Evolutionary conservation across 2,888 invertebrate species (phyloP).

Genomic region (Cynaeus angustus): DNA sequence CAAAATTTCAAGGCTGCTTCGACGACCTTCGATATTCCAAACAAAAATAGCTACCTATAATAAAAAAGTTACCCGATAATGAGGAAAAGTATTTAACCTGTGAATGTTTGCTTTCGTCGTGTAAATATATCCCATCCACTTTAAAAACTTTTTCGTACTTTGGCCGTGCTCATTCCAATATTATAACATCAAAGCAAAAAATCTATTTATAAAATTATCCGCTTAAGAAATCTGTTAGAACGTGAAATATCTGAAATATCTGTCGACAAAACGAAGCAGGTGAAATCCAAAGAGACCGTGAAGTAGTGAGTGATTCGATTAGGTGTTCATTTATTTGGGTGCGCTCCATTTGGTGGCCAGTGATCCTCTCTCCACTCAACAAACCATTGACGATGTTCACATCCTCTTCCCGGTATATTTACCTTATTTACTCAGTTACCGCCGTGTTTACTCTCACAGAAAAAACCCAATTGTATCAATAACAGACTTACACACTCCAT

Average conservation of each 20-base stretch:
- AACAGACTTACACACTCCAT: conserved; percentile 48
- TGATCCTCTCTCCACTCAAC: conserved; percentile 64
- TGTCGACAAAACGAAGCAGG: conserved; percentile 39
- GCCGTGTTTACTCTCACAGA: conserved; percentile 53
- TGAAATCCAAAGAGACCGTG: conserved; percentile 44
- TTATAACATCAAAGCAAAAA: neutral
- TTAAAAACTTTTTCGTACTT: no score
- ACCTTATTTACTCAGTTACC: conserved; percentile 48
- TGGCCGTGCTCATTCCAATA: no score
- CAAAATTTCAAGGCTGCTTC: no score
- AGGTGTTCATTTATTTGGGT: conserved; percentile 70
- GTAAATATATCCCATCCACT: no score
- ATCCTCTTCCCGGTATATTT: conserved; percentile 45
- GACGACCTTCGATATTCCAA: no score
- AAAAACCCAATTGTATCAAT: conserved; percentile 54
- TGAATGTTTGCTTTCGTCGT: no score
- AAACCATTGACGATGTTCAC: conserved; percentile 50
- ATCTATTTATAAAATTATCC: conserved; percentile 27
- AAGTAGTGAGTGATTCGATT: conserved; percentile 66
- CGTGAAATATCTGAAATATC: conserved; percentile 30
- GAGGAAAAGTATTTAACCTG: no score
- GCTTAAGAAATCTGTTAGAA: conserved; percentile 11
- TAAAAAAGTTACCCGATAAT: no score
- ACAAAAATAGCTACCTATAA: no score
- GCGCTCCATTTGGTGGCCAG: conserved; percentile 70